These are phyloP conservation scores for Spisula solida DNA, from an alignment of 2,888 invertebrate species.

Conservation along the genomic window DNA sequence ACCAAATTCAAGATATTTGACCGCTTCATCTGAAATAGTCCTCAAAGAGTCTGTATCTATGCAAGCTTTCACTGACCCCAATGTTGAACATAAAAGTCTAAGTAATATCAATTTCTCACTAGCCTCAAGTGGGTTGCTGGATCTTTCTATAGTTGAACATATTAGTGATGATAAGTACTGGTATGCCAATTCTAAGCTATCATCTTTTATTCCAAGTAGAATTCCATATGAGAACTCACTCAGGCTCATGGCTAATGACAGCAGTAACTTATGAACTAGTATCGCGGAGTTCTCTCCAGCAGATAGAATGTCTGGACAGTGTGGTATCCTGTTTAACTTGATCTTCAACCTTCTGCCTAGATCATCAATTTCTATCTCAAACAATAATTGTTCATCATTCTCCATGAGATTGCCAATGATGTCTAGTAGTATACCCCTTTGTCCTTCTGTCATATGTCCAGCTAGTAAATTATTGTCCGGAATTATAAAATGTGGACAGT, in stretches of 20 bases:
- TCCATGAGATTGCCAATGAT: not conserved
- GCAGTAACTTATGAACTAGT: not conserved
- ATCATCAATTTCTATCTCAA: conserved; percentile 15
- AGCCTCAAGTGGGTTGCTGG: no score
- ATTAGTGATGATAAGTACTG: not conserved
- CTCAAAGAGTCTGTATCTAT: not conserved
- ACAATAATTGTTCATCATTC: not conserved
- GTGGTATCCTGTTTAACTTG: not conserved
- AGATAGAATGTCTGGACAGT: not conserved
- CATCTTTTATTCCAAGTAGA: not conserved
- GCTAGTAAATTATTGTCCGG: no score
- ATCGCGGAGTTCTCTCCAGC: not conserved
- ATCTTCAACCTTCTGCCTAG: not conserved
- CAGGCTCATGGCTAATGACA: not conserved
- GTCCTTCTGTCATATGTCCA: not conserved
- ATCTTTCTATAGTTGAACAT: no score
- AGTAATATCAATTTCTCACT: not conserved
- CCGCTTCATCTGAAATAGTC: not conserved
- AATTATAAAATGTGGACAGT: no score
- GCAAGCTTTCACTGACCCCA: not conserved
- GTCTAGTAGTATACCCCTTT: not conserved
- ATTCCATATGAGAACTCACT: not conserved
- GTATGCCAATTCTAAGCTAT: not conserved
- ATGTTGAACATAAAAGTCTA: not conserved
- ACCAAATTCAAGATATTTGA: not conserved